Conservation (phyloP, 2,888 invertebrate genomes). For the Labia minor region DNA sequence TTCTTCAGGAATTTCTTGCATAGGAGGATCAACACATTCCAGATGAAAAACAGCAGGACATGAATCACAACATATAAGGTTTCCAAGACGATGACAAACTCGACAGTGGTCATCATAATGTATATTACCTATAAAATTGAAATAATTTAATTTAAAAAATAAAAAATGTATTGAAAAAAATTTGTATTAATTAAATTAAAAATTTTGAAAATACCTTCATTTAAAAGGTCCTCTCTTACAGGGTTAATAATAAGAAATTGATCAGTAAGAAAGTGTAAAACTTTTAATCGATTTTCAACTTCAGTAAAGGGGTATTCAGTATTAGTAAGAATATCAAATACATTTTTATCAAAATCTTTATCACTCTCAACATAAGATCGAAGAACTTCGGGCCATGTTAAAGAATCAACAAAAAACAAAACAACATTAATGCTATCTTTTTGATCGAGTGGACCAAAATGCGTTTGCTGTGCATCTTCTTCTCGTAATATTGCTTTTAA, state of each 20-base stretch:
- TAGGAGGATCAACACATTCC: slow-evolving; percentile 89
- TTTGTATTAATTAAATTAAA: slow-evolving; percentile 18
- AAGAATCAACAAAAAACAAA: slow-evolving; percentile 81
- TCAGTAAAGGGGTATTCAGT: slow-evolving; percentile 82
- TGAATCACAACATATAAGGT: slow-evolving; percentile 92
- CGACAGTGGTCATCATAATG: slow-evolving; percentile 89
- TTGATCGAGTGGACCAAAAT: slow-evolving; percentile 92
- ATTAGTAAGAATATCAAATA: slow-evolving; percentile 55
- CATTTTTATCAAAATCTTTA: slow-evolving; percentile 60
- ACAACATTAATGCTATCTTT: slow-evolving; percentile 94
- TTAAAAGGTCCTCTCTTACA: slow-evolving; percentile 83
- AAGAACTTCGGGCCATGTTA: slow-evolving; percentile 94
- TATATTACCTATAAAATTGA: slow-evolving; percentile 52
- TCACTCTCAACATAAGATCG: slow-evolving; percentile 87
- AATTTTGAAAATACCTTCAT: slow-evolving; percentile 57
- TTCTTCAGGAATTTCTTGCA: slow-evolving; percentile 88
- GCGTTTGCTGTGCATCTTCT: slow-evolving; percentile 88
- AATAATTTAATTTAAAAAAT: background rate
- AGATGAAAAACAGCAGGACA: slow-evolving; percentile 97
- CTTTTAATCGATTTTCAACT: slow-evolving; percentile 64
- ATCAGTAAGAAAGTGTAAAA: slow-evolving; percentile 85
- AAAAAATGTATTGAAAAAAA: slow-evolving; percentile 21
- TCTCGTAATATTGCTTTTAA: slow-evolving; percentile 82
- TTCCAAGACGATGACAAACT: slow-evolving; percentile 84
- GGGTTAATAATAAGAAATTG: slow-evolving; percentile 87